phyloP scores from a whole-genome alignment of 2,888 invertebrate species.

The Auanema sp. region DNA sequence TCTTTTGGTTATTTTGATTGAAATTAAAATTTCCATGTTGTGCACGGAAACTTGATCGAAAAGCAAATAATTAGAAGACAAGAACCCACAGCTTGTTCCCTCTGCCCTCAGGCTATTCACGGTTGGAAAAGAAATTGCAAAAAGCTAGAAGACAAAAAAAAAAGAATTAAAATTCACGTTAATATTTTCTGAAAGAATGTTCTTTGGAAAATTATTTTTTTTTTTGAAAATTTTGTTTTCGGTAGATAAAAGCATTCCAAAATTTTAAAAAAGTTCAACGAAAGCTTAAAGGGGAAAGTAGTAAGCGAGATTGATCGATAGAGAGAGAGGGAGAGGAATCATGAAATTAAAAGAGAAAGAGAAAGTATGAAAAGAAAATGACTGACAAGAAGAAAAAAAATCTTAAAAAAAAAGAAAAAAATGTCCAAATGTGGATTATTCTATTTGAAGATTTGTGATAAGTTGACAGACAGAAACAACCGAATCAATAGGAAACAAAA shows the following conservation, averaged over 20 bases:
- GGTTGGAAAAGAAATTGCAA: background rate
- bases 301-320: too few species aligned
- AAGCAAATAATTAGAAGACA: background rate
- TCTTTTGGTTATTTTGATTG: too few species aligned
- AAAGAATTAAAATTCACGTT: too few species aligned
- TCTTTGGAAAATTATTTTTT: too few species aligned
- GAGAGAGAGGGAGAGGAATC: conserved; percentile 4
- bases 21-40: background rate
- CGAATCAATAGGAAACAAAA: background rate
- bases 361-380: conserved; percentile 2
- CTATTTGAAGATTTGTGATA: background rate
- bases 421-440: background rate
- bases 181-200: too few species aligned
- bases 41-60: conserved; percentile 5
- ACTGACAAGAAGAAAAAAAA: background rate
- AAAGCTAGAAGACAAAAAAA: background rate
- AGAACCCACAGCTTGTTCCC: background rate
- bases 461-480: too few species aligned
- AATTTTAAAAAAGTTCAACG: too few species aligned
- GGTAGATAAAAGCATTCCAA: too few species aligned
- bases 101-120: background rate
- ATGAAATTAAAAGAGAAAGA: conserved; percentile 5
- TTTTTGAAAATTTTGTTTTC: too few species aligned
- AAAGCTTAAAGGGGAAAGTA: too few species aligned
- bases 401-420: background rate